phyloP scores from a whole-genome alignment of 2,888 invertebrate genomes.

The Mythimna pallens region DNA sequence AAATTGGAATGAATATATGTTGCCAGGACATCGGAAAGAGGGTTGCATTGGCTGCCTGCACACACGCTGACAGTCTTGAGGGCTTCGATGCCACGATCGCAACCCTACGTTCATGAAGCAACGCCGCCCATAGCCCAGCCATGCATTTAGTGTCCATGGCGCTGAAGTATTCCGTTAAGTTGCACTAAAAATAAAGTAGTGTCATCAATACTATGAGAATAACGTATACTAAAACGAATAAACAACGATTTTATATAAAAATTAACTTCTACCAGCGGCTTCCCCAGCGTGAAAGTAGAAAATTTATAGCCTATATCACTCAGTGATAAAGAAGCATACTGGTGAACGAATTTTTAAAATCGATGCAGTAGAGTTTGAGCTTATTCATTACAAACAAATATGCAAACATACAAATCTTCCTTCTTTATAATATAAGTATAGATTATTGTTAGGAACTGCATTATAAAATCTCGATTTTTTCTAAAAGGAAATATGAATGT shows the following conservation, averaged over 20 bases:
- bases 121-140: conserved; percentile 98
- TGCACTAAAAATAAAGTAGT: conserved; percentile 93
- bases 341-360: too few relatives aligned
- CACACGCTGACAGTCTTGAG: conserved; percentile 97
- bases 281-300: too few relatives aligned
- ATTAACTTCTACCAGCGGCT: too few relatives aligned
- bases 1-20: conserved; percentile 98
- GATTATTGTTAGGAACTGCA: not conserved
- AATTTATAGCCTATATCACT: too few relatives aligned
- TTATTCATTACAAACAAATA: too few relatives aligned
- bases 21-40: conserved; percentile 99
- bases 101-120: conserved; percentile 98
- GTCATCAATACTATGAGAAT: conserved; percentile 5
- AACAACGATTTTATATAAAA: not conserved
- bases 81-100: conserved; percentile 97
- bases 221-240: not conserved
- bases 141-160: conserved; percentile 98
- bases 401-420: too few relatives aligned
- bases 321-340: too few relatives aligned
- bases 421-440: too few relatives aligned
- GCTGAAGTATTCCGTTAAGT: conserved; percentile 99
- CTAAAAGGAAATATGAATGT: not conserved
- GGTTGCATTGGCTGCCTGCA: conserved; percentile 98
- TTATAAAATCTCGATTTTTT: not conserved
- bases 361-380: too few relatives aligned